Evolutionary conservation across 2,888 invertebrate genomes (phyloP), one percentile per base, ranked within the genome.

Genomic region (Idaea aversata): DNA sequence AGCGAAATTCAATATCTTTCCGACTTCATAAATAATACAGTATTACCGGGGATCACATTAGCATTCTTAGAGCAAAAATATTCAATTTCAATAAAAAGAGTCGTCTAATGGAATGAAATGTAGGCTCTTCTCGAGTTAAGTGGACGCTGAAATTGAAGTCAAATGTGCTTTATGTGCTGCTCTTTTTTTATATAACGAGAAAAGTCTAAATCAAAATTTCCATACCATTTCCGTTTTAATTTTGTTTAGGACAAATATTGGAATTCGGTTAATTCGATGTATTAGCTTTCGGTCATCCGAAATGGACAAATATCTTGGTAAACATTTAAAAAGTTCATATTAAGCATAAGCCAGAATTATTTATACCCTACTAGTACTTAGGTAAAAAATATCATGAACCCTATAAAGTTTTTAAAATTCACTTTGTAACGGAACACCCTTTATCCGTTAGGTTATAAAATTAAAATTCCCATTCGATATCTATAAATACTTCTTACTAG

Each of bases 381-480:
- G 61, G 65, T 64, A 70, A 72, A 75, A 36, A 7, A 79, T 79
- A 79, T 82, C 77, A 82, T 83, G 80, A 78, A 69, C 68, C 68
- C 70, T 72, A 76, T 74, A 70, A 72, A 75, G 73, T 78, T 81
- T 85, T 84, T 79, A 80, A 86, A 84, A 88, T 87, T 88, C 88
- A 75, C 69, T 67, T n/a, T n/a, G n/a, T n/a, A n/a, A n/a, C n/a
- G n/a, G n/a, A n/a, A n/a, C n/a, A n/a, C n/a, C n/a, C n/a, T n/a
- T n/a, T n/a, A n/a, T n/a, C n/a, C n/a, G n/a, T n/a, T n/a, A n/a
- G n/a, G n/a, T n/a, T n/a, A n/a, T n/a, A n/a, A n/a, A n/a, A n/a
- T n/a, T n/a, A n/a, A n/a, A n/a, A n/a, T n/a, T n/a, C n/a, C n/a
- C n/a, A n/a, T n/a, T n/a, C n/a, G n/a, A n/a, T n/a, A n/a, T n/a